Base-by-base conservation (phyloP, 2,797 vertebrate genomes). In the Pangasius macronema region DNA sequence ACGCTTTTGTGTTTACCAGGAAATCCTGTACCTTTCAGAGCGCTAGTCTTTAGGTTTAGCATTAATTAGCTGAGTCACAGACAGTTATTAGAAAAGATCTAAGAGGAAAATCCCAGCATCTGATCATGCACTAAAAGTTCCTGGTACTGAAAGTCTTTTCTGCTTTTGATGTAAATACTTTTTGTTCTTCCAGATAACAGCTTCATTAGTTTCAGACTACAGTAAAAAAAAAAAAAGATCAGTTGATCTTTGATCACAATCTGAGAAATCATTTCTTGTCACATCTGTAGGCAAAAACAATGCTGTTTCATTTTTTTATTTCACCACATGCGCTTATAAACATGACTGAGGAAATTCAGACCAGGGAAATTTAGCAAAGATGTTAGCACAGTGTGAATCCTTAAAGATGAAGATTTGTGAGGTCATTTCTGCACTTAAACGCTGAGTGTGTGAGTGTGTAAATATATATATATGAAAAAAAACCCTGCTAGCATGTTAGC, bases 1-100 rank as follows among this genome's bases (percentile, higher is more conserved):
- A 77, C 39, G 30, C 70, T 72, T 85, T 42, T 85, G 39, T 87
- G 16, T 86, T 86, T 36, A 59, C 42, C 63, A 80, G 87, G 82
- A 90, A 82, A 82, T 84, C 53, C 59, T 84, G 81, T 59, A 27
- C 53, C 18, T 46, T 88, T 68, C 61, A 67, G 6, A 30, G 39
- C 63, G 3, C 42, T 39, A 67, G 51, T 30, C 61, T 86, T 87
- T 53, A 20, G 85, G 77, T 86, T 36, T 24, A 76, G 79, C 83
- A 27, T 76, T 82, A 82, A 70, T 68, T 82, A 61, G 33, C 46
- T 73, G 86, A 51, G 65, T 85, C 76, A 88, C 75, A 59, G 18
- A 88, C 51, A 57, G 27, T 80, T 65, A 87, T 79, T 46, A 70
- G 51, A 70, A 76, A 77, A 46, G 59, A 46, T 6, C 42, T n/a